Base-by-base conservation (phyloP, 2,888 invertebrate genomes). In the Acanthopleura granulata region DNA sequence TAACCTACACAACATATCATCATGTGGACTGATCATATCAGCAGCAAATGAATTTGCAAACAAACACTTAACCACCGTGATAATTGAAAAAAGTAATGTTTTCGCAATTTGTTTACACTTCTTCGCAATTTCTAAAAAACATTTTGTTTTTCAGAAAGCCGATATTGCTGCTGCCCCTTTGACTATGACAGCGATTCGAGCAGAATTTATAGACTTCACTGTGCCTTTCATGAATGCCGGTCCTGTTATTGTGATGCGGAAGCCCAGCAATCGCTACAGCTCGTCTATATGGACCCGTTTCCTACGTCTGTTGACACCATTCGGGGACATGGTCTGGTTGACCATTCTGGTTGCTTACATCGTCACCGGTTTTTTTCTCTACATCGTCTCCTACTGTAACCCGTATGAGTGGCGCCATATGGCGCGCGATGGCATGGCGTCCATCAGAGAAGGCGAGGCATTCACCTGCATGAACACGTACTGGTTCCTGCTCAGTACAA, bases 351-450 rank as follows among this genome's bases (percentile, higher is more conserved):
- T 86, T 11, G 85, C 84, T 1, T 83, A 83, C 74, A 72, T 87
- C 69, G 81, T 82, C 14, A 85, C 85, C 30, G 82, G 86, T 69
- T 82, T 82, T 4, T 74, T 84, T 12, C 74, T 86, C 11, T 86
- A 86, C 75, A 79, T 86, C 75, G 85, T 87, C 72, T 82, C 83
- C 25, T 81, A 84, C 75, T 81, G 79, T 74, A 86, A 85, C 73
- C 86, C 87, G 0, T 85, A 86, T 72, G 86, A 86, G 74, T 87
- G 87, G 87, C 77, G 87, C 29, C 78, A 82, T 18, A 82, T 86
- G 83, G 77, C 81, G 18, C 81, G 79, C 62, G 85, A 86, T 74
- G 77, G 81, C n/a, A 82, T 84, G 74, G 86, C 86, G 15, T 85
- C 83, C 0, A 29, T 82, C 0, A 77, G 86, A 22, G 87, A 87